Base-by-base conservation (phyloP, 2,797 vertebrate genomes). In the Xenops minutus region DNA sequence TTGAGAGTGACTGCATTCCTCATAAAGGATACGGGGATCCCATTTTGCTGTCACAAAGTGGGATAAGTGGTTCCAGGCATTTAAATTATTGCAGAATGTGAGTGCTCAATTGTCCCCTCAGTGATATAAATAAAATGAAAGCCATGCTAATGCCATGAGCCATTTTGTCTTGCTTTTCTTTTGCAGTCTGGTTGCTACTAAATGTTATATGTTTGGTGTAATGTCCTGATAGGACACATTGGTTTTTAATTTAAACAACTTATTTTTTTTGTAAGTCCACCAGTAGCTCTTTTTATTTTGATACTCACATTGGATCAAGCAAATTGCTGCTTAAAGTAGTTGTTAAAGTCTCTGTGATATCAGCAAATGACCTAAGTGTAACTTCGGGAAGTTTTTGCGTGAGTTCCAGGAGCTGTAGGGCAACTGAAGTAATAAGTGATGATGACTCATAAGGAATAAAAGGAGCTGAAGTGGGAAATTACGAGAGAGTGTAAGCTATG, bases 391-490 rank as follows among this genome's bases (percentile, higher is more conserved):
- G 61, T 79, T 95, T 88, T 85, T 93, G 71, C 86, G 43, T 67
- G 85, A 84, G 61, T 94, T 96, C 77, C 88, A 94, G 81, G 61
- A 91, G 83, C 62, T 63, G 51, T 59, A 87, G 80, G 46, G 55
- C 63, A 93, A 34, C 63, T 85, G 80, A 90, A 92, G 71, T 93
- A 92, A 63, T 84, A 91, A 87, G 63, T 4, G 9, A 52, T 80
- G 67, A 87, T 92, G 94, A 92, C 59, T 95, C 92, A 96, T 82
- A 58, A 89, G 62, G 44, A 73, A 69, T 81, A 87, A 92, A 92
- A 86, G 63, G 30, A 96, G 68, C 51, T 39, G 34, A 67, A 94
- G 77, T 73, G 64, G 77, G 91, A 95, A 85, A 94, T 97, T 92
- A 83, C 52, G 80, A 92, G 92, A 87, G 52, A 85, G 32, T 17